These are phyloP conservation scores for Leptatherina wallacei DNA, from an alignment of 2,797 vertebrate species.

Conservation along the genomic window DNA sequence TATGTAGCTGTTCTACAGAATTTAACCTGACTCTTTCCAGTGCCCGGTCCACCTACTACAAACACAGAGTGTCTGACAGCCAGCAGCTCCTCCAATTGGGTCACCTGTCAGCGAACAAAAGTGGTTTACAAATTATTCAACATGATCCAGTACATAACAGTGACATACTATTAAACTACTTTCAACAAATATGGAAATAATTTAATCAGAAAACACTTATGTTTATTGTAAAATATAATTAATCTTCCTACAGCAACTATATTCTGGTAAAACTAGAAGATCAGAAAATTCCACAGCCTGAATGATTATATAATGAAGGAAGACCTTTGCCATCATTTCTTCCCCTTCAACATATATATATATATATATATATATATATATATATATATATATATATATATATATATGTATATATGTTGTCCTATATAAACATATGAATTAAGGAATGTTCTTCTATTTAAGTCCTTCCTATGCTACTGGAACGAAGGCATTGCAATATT, in stretches of 20 bases:
- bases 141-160: background rate
- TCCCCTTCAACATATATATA: too few relatives aligned
- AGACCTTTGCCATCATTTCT: background rate
- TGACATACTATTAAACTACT: background rate
- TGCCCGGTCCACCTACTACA: slow-evolving; percentile 83
- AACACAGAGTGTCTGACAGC: slow-evolving; percentile 84
- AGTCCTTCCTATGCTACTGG: background rate
- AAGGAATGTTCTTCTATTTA: too few relatives aligned
- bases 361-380: too few relatives aligned
- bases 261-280: background rate
- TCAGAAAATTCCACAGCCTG: background rate
- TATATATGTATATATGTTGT: too few relatives aligned
- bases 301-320: background rate
- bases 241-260: background rate
- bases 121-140: background rate
- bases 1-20: background rate
- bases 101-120: slow-evolving; percentile 76
- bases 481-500: background rate
- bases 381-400: too few relatives aligned
- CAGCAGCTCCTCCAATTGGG: slow-evolving; percentile 83
- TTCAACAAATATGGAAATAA: background rate
- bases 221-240: background rate
- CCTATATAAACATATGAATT: too few relatives aligned
- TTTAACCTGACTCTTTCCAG: slow-evolving; percentile 84
- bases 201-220: background rate